A percentile compares a stretch with the other conserved stretches of the same genome.
Evolutionary conservation across 2,113 vertebrate genomes (phyloP).

Genomic region (Laticauda laticaudata): DNA sequence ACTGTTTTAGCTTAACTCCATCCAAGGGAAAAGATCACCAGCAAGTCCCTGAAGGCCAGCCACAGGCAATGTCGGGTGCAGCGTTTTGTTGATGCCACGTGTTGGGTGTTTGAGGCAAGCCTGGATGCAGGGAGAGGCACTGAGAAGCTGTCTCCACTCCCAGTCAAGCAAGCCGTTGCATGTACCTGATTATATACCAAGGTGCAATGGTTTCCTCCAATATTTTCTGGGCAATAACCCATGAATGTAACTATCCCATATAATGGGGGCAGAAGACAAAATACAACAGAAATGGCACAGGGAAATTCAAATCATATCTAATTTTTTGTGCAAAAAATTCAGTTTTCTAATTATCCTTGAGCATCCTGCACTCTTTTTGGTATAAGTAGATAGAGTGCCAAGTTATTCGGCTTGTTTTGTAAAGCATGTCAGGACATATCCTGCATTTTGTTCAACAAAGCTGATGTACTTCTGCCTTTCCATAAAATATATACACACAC

Average conservation of each 20-base stretch:
- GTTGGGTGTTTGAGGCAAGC: constrained; percentile 13
- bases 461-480: background rate
- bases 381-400: fast-evolving
- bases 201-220: constrained; percentile 39
- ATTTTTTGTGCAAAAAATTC: background rate
- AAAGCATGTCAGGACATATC: background rate
- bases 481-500: too few species aligned
- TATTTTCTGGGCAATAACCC: background rate
- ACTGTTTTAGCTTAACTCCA: background rate
- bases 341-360: background rate
- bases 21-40: background rate
- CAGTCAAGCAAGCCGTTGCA: background rate
- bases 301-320: fast-evolving
- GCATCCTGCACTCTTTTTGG: background rate
- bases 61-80: background rate
- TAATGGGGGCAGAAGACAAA: background rate
- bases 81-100: constrained; percentile 11
- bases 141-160: background rate
- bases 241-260: background rate
- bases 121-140: background rate
- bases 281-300: background rate
- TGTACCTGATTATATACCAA: fast-evolving
- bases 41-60: background rate
- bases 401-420: background rate
- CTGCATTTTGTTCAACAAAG: background rate